Conservation (phyloP, 1,140 invertebrate genomes). For the Stegodyphus dumicola region DNA sequence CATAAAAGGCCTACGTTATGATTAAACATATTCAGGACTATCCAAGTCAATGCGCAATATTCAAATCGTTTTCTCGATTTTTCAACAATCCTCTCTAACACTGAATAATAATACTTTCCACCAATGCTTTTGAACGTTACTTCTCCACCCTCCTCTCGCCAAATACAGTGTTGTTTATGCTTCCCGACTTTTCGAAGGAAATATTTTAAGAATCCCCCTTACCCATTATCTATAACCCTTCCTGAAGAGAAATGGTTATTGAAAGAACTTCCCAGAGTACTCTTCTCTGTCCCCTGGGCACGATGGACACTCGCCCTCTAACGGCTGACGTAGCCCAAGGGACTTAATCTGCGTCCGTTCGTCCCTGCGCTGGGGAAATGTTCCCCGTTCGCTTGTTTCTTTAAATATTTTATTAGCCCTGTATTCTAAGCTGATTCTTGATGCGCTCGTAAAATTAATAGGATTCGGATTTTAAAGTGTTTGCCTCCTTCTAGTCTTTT, state of each 20-base stretch:
- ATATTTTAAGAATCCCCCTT: not conserved
- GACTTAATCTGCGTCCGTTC: constrained; percentile 54
- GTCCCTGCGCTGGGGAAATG: not conserved
- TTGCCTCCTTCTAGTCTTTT: constrained; percentile 30
- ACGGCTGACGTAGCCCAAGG: constrained; percentile 40
- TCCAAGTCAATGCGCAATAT: too few species aligned
- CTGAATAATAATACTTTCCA: too few species aligned
- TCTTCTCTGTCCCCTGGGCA: constrained; percentile 23
- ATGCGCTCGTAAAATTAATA: constrained; percentile 60
- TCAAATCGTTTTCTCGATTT: too few species aligned
- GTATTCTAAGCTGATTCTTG: constrained; percentile 15
- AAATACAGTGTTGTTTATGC: too few species aligned
- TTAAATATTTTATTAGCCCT: constrained; percentile 60
- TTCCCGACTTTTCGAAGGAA: too few species aligned
- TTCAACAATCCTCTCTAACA: too few species aligned
- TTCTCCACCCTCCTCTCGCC: too few species aligned
- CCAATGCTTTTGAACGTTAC: too few species aligned
- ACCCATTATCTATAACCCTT: constrained; percentile 55
- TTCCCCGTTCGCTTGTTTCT: not conserved
- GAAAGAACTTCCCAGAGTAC: constrained; percentile 39
- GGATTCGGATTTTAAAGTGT: constrained; percentile 60
- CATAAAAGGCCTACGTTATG: too few species aligned
- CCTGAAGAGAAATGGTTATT: constrained; percentile 58
- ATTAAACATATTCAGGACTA: too few species aligned
- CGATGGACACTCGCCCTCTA: constrained; percentile 49